Evolutionary conservation across 1,140 invertebrate species (phyloP).

Genomic region (Procambarus clarkii): DNA sequence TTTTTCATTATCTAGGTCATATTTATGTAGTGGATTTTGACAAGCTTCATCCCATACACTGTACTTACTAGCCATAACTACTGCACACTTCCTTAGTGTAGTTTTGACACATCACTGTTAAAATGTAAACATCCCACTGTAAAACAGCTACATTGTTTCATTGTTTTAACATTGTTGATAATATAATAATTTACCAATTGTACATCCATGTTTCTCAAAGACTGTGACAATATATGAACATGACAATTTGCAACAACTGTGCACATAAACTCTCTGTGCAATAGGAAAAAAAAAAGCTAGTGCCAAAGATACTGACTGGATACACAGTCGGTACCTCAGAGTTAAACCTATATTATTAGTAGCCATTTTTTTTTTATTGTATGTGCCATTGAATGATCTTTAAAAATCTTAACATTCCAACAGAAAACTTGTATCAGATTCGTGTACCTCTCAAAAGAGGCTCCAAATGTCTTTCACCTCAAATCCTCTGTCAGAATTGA

Average conservation of each 20-base stretch:
- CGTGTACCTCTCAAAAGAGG: background rate
- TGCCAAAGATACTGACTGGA: slow-evolving; percentile 52
- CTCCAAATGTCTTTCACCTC: slow-evolving; percentile 35
- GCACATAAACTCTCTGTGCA: slow-evolving; percentile 40
- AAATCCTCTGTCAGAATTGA: slow-evolving; percentile 32
- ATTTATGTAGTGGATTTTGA: slow-evolving; percentile 44
- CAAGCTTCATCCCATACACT: slow-evolving; percentile 38
- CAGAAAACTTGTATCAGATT: slow-evolving; percentile 16
- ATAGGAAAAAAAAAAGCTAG: slow-evolving; percentile 32
- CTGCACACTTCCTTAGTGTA: slow-evolving; percentile 56
- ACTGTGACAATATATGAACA: slow-evolving; percentile 4
- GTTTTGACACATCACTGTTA: slow-evolving; percentile 22
- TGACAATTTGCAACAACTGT: background rate
- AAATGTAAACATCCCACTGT: background rate
- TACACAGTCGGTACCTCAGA: background rate
- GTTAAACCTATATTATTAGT: slow-evolving; percentile 16
- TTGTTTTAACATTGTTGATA: slow-evolving; percentile 51
- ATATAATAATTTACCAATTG: slow-evolving; percentile 26
- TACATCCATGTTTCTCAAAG: slow-evolving; percentile 7
- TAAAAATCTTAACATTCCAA: slow-evolving; percentile 52
- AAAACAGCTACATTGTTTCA: slow-evolving; percentile 34
- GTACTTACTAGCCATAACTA: slow-evolving; percentile 44
- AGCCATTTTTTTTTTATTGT: slow-evolving; percentile 21
- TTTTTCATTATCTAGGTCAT: slow-evolving; percentile 18
- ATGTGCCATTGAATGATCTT: slow-evolving; percentile 45